Percentiles rank a stretch among this genome's conserved stretches.
Evolutionary conservation across 2,113 vertebrate genomes (phyloP).

Genomic region (Crypturellus undulatus): DNA sequence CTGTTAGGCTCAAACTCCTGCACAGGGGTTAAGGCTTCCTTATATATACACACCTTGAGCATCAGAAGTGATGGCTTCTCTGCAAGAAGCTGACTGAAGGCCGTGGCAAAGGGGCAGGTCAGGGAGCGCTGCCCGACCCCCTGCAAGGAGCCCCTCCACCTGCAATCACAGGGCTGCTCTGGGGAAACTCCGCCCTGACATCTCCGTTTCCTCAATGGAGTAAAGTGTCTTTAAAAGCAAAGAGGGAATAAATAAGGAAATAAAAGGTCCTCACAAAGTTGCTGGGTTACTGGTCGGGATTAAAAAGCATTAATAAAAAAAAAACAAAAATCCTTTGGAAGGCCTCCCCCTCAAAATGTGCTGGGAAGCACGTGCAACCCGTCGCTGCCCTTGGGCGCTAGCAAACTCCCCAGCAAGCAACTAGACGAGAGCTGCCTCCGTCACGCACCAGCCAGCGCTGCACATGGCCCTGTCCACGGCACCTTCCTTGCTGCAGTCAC

Average conservation of each 20-base stretch:
- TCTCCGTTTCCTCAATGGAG: too few relatives aligned
- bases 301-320: neutral
- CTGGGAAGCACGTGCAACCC: neutral
- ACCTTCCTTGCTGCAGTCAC: accelerated
- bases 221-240: neutral
- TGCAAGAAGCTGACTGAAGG: neutral
- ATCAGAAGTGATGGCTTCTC: neutral
- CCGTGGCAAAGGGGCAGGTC: neutral
- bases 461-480: accelerated
- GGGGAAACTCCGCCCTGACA: neutral
- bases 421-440: accelerated
- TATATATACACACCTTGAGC: neutral
- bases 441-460: accelerated
- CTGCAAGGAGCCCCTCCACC: neutral
- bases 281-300: accelerated
- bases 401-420: neutral
- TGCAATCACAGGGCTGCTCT: neutral
- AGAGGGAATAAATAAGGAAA: neutral
- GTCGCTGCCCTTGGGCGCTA: neutral
- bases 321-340: neutral
- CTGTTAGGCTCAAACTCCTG: neutral
- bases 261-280: neutral
- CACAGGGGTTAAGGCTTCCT: neutral
- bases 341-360: neutral
- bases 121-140: neutral